Evolutionary conservation across 1,140 invertebrate genomes (phyloP).

Genomic region (Papilio aristodemus): DNA sequence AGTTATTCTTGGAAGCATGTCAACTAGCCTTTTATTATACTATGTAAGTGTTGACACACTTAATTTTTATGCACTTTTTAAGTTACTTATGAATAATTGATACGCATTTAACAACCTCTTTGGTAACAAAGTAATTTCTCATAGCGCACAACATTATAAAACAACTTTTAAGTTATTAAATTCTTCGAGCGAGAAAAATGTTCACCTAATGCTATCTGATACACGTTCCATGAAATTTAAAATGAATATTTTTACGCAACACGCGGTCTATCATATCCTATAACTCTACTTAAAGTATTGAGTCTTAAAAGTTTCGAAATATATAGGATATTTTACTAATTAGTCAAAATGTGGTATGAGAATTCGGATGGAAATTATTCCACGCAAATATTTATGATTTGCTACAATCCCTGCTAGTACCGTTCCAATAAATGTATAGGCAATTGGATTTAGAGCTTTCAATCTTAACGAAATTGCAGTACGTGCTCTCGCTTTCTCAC

Average conservation of each 20-base stretch:
- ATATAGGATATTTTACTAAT: too few species aligned
- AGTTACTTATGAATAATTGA: slow-evolving; percentile 4
- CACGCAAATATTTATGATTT: slow-evolving; percentile 17
- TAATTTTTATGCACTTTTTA: slow-evolving; percentile 21
- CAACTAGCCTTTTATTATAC: slow-evolving; percentile 26
- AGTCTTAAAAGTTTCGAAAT: too few species aligned
- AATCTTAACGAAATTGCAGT: slow-evolving; percentile 22
- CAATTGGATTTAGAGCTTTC: slow-evolving; percentile 27
- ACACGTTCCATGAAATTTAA: too few species aligned
- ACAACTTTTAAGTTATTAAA: neutral
- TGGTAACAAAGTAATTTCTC: neutral
- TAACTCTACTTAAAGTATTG: too few species aligned
- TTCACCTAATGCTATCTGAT: too few species aligned
- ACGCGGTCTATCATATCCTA: too few species aligned
- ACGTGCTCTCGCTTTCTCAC: slow-evolving; percentile 15
- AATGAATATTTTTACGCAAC: too few species aligned
- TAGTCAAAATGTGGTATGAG: neutral
- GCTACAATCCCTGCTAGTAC: neutral
- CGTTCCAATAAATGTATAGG: slow-evolving; percentile 14
- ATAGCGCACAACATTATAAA: neutral
- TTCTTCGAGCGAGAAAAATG: too few species aligned
- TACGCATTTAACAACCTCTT: neutral
- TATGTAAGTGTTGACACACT: slow-evolving; percentile 22
- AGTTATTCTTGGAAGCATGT: slow-evolving; percentile 30
- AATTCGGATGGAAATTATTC: neutral